These are phyloP conservation scores for Ophiodon elongatus DNA, from an alignment of 2,113 vertebrate genomes.

Conservation along the genomic window DNA sequence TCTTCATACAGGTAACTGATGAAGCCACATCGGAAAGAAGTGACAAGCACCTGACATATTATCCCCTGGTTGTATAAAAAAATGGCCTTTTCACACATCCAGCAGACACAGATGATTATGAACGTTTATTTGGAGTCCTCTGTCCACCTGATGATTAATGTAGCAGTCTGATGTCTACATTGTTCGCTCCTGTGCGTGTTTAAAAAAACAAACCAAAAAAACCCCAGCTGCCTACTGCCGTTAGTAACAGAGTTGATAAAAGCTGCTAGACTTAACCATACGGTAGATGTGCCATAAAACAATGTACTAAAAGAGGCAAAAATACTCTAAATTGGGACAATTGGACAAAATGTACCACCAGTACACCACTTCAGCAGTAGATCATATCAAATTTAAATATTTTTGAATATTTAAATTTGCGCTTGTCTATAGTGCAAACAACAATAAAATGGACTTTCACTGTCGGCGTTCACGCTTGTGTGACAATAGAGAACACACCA, in stretches of 20 bases:
- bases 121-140: not conserved
- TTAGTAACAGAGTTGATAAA: not conserved
- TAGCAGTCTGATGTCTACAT: not conserved
- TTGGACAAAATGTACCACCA: too few relatives aligned
- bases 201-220: not conserved
- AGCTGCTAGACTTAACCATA: not conserved
- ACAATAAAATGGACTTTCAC: not conserved
- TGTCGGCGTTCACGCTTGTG: not conserved
- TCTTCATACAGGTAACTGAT: not conserved
- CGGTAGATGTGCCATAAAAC: not conserved
- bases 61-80: not conserved
- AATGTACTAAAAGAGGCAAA: not conserved
- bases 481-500: too few relatives aligned
- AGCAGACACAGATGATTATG: not conserved
- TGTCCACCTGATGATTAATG: not conserved
- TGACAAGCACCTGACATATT: not conserved
- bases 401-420: too few relatives aligned
- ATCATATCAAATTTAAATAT: too few relatives aligned
- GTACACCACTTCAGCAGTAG: too few relatives aligned
- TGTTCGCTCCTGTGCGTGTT: not conserved
- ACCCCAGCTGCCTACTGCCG: not conserved
- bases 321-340: not conserved
- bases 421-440: not conserved
- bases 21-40: not conserved
- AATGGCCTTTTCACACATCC: not conserved